Evolutionary conservation across 2,113 vertebrate species (phyloP), one percentile per base, ranked within the genome.

Genomic region (Manacus vitellinus): DNA sequence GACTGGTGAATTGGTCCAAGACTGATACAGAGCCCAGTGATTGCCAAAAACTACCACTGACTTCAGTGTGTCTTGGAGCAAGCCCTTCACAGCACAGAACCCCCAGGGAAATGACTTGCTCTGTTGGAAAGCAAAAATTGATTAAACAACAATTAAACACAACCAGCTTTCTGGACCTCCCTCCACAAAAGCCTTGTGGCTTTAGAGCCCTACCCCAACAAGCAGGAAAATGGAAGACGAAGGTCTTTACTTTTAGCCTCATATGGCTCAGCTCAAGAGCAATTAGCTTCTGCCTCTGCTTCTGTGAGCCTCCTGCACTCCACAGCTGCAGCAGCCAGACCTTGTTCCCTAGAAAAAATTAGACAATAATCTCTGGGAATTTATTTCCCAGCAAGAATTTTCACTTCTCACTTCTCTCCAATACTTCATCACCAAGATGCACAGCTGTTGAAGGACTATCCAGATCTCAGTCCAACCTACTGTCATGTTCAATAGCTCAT

Each of bases 391-490:
- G 83, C 56, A 96, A 92, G 92, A 94, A 65, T 96, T 94, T 82
- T 87, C 94, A 70, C 71, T 78, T 96, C 85, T 96, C 86, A 20
- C 86, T 94, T 95, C 88, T 73, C 88, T 76, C 73, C 83, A 85
- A 77, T 96, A 96, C 94, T 96, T 96, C 95, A 95, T 96, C 95
- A 96, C 94, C 68, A 71, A 71, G 86, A 93, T 66, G 84, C 76
- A 73, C 95, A 95, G 96, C 96, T 96, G 91, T 94, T 96, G 96
- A 96, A 97, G 92, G 96, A 33, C 92, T 96, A 35, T 91, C 87
- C 94, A 97, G 96, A 95, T 97, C 92, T 94, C 86, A 14, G 83
- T 92, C 95, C 96, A 97, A 82, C 68, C 95, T 68, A 79, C 92
- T 96, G 95, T 97, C 95, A 94, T 51, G 70, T 96, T 96, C 91